Conservation (phyloP, 1,140 invertebrate species). For the Plectrocnemia conspersa region DNA sequence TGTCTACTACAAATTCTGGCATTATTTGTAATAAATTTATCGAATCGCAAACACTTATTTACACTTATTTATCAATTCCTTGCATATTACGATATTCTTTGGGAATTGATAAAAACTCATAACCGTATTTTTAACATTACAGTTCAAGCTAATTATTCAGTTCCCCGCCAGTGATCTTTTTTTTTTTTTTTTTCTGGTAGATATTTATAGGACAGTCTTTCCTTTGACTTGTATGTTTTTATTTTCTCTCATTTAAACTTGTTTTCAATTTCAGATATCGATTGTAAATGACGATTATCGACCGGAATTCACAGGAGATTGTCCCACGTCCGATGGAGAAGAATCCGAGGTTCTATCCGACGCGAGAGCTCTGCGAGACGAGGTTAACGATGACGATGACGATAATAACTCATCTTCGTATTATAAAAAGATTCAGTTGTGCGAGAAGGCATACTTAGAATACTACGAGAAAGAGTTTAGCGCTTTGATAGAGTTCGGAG, state of each 20-base stretch:
- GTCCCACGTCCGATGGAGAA: constrained; percentile 11
- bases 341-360: constrained; percentile 4
- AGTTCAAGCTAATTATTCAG: too few species aligned
- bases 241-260: constrained; percentile 1
- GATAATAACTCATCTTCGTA: constrained; percentile 2
- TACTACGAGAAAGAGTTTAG: constrained; percentile 30
- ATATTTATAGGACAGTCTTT: too few species aligned
- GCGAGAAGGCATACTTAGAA: constrained; percentile 32
- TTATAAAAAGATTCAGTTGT: constrained; percentile 22
- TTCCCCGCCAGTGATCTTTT: too few species aligned
- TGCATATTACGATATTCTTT: too few species aligned
- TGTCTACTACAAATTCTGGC: too few species aligned
- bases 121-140: too few species aligned
- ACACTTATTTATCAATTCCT: too few species aligned
- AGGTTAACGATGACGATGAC: constrained; percentile 6
- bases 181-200: too few species aligned
- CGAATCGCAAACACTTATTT: too few species aligned
- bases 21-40: too few species aligned
- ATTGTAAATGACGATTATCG: constrained; percentile 19
- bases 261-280: constrained; percentile 20
- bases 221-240: too few species aligned
- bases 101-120: too few species aligned
- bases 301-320: constrained; percentile 14
- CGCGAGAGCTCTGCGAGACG: constrained; percentile 10
- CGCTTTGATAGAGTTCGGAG: constrained; percentile 1